Evolutionary conservation across 2,797 vertebrate species (phyloP).

Genomic region (Gymnodraco acuticeps): DNA sequence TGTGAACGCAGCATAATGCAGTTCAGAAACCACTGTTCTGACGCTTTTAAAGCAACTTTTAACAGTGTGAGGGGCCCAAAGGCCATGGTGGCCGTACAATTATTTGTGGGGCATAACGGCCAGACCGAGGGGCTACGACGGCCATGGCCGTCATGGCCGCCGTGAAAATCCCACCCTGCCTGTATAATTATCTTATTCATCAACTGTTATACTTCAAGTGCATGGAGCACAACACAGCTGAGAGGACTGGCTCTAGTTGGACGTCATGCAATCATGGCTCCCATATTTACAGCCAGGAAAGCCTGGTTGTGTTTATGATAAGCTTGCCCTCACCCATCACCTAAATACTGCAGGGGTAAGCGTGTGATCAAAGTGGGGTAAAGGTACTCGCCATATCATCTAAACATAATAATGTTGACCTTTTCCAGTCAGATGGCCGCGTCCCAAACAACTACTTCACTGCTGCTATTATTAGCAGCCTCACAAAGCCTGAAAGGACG

Average conservation of each 20-base stretch:
- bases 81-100: too few relatives aligned
- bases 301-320: slow-evolving; percentile 29
- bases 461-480: slow-evolving; percentile 66
- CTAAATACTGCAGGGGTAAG: slow-evolving; percentile 48
- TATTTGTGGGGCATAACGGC: too few relatives aligned
- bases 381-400: slow-evolving; percentile 70
- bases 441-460: slow-evolving; percentile 62
- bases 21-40: too few relatives aligned
- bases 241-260: slow-evolving; percentile 28
- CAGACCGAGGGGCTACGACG: too few relatives aligned
- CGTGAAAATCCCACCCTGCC: too few relatives aligned
- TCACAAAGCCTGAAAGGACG: slow-evolving; percentile 39
- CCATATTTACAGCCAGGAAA: slow-evolving; percentile 46
- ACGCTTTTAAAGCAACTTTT: too few relatives aligned
- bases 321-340: slow-evolving; percentile 18
- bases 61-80: too few relatives aligned
- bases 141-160: too few relatives aligned
- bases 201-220: neutral
- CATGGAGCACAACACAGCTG: slow-evolving; percentile 40
- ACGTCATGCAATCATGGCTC: slow-evolving; percentile 36
- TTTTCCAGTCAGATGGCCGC: slow-evolving; percentile 68
- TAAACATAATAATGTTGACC: slow-evolving; percentile 77
- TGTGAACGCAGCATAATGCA: too few relatives aligned
- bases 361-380: slow-evolving; percentile 75
- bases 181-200: neutral